A percentile compares a stretch with the other conserved stretches of the same genome.
Conservation (phyloP, 2,888 invertebrate species). For the Acronicta aceris region DNA sequence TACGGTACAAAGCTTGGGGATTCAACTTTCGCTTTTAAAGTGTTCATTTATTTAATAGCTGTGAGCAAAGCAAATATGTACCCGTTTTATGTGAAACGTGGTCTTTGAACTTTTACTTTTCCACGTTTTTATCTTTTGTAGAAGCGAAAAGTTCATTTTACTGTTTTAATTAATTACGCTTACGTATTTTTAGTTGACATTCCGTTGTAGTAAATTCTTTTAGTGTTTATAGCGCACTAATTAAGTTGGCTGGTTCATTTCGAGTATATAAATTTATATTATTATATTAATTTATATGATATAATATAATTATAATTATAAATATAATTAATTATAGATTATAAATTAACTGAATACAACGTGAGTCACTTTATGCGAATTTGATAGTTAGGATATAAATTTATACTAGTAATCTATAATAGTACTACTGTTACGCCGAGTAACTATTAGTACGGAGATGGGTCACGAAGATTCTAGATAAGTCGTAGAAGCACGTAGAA, state of each 20-base stretch:
- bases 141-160: conserved; percentile 5
- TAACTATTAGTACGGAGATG: too few relatives aligned
- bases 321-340: too few relatives aligned
- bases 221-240: conserved; percentile 26
- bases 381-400: conserved; percentile 36
- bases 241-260: conserved; percentile 31
- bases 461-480: too few relatives aligned
- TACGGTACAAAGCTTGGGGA: conserved; percentile 25
- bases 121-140: background rate
- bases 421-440: too few relatives aligned
- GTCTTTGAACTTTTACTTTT: conserved; percentile 20
- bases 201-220: conserved; percentile 17
- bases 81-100: conserved; percentile 25
- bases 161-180: conserved; percentile 11
- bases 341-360: too few relatives aligned
- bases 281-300: too few relatives aligned
- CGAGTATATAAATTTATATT: conserved; percentile 22
- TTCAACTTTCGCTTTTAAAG: conserved; percentile 43
- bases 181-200: conserved; percentile 15
- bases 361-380: conserved; percentile 31
- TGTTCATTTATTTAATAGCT: conserved; percentile 28
- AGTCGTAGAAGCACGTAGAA: too few relatives aligned
- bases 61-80: conserved; percentile 19
- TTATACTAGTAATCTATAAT: too few relatives aligned
- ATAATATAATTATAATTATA: too few relatives aligned